Evolutionary conservation across 2,888 invertebrate species (phyloP), one percentile per base, ranked within the genome.

Genomic region (Himalopsyche anomala): DNA sequence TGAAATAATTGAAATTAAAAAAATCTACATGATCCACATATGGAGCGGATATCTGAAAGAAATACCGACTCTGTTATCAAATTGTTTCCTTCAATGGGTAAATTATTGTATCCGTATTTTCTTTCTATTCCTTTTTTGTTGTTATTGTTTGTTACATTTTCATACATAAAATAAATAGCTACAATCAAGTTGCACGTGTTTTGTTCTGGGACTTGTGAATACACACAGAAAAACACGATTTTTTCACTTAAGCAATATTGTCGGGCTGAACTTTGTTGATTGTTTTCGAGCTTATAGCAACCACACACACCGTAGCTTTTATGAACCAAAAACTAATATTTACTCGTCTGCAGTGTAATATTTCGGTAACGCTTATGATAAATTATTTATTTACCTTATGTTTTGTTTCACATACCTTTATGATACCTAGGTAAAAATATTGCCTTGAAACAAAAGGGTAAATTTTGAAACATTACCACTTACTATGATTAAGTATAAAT

Each of bases 321-420:
- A 62, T 62, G 62, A 62, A 62, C 62, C 62, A 62, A 62, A 62
- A 62, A 62, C 62, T 62, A 62, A 62, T 62, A 62, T 62, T 62
- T 62, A 19, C 62, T 62, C 28, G 9, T 62, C 62, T 62, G 62
- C 62, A 62, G 62, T 28, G 62, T 62, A 19, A 62, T 62, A 62
- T 62, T 62, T 62, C 28, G 62, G 62, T 11, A 19, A 28, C 62
- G 62, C 11, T 19, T 28, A 62, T 62, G 62, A 62, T 62, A 62
- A 62, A 62, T 62, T 62, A 62, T 62, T 62, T 62, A 62, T 62
- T 62, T 62, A 62, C 28, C 62, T 19, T 6, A 19, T 62, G 62
- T 62, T 19, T 9, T 28, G 62, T 19, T 19, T 19, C 51, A 2
- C 51, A 51, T 51, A 51, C 51, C 51, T 15, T 15, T 51, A 15